Base-by-base conservation (phyloP, 2,888 invertebrate species). In the Cheiracanthium punctorium region DNA sequence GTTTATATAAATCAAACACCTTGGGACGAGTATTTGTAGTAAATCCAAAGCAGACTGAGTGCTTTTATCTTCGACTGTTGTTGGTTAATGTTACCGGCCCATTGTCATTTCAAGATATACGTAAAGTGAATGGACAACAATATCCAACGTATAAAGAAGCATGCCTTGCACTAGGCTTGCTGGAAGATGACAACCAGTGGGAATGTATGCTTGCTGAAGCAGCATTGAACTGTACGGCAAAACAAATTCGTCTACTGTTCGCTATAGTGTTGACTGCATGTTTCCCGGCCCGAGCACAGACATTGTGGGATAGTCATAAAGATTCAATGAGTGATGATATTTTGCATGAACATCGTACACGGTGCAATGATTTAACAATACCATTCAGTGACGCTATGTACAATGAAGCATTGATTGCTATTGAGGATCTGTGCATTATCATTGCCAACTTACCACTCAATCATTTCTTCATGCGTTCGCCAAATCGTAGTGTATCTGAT, bases 101-200 rank as follows among this genome's bases (percentile, higher is more conserved):
- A 32, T 32, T 37, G 37, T 37, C 37, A 37, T 69, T 69, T 32
- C 32, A 32, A 32, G 69, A 30, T 69, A 12, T 32, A 32, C 30
- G 69, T 32, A 69, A 30, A 32, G 69, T 69, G 20, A 28, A 64
- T 64, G 64, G 64, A 10, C 17, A 48, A 48, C 33, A 33, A 8
- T 70, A 71, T 32, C 17, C 12, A 48, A 48, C 48, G n/a, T 48
- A 17, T n/a, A 48, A n/a, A 48, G 48, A 48, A 12, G 76, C 67
- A 67, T 76, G 76, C 70, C 52, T 70, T 70, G 52, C 69, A 33
- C 52, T 79, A 17, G 70, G 77, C 33, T 77, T 77, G 70, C 77
- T 77, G 24, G 79, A 79, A 58, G 33, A 71, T 37, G 79, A 79
- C 79, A 70, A 79, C 24, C 79, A 79, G 28, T 71, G 58, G 79